Evolutionary conservation across 1,140 invertebrate species (phyloP), one percentile per base, ranked within the genome.

Genomic region (Ladona fulva): DNA sequence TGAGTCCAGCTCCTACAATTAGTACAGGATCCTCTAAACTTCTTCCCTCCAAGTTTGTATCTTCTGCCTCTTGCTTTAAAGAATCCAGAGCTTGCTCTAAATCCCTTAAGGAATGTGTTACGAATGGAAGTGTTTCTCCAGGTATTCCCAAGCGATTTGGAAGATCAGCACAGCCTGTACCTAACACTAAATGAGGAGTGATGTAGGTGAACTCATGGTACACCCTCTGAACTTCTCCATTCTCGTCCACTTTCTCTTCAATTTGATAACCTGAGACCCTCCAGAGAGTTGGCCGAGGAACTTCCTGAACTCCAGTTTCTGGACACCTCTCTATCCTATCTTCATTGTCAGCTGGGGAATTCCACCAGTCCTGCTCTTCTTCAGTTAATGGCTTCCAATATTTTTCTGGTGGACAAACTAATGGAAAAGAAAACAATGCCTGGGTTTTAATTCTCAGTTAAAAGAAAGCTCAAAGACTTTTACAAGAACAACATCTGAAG

Each of bases 1-100:
- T 94, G 37, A 97, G 86, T 1, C 95, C 95, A 1, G 93, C 93
- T 5, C 95, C 95, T 29, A 97, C 89, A 22, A 94, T 87, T 66
- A 93, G 82, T 73, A 93, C 87, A 0, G 91, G 89, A 77, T 90
- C 88, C 0, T 85, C 81, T 5, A 22, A 66, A 22, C n/a, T 66
- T 66, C 14, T 66, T 66, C 52, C 52, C 5, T 22, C 52, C n/a
- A 66, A 66, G 14, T 12, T 22, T 19, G 16, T 22, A 81, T 77
- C 73, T 78, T 25, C 29, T 80, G 78, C 77, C 84, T 52, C 75
- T 83, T 81, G 77, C 81, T 79, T n/a, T 78, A 79, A 73, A 78
- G 77, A 79, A 88, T 83, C 76, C 84, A 77, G 78, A 83, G 29
- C 77, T n/a, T 19, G n/a, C 29, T 90, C 89, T 76, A 90, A 82